Evolutionary conservation across 2,113 vertebrate genomes (phyloP), one percentile per base, ranked within the genome.

Genomic region (Anser cygnoides): DNA sequence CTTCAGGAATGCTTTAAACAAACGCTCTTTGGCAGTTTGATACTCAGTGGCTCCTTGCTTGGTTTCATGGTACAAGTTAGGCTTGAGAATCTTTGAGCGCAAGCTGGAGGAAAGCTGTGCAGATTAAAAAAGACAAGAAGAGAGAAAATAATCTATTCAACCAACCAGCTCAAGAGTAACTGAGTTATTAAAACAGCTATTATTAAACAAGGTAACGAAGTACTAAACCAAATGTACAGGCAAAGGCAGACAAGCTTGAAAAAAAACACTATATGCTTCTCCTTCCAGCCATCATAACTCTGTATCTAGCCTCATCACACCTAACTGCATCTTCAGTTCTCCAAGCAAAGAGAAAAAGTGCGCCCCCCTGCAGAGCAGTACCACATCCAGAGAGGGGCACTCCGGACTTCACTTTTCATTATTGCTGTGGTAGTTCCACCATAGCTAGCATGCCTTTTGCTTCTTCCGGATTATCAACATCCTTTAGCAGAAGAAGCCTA

Each of bases 1-100:
- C 98, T 99, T 99, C 97, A 99, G 97, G 98, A 99, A 99, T 55
- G 99, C 99, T 95, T 98, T 99, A 94, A 99, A 99, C 97, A 99
- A 98, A 44, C 98, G 97, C 70, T 98, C 98, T 98, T 99, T 99
- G 93, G 99, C 99, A 5, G 97, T 97, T 95, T 99, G 99, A 96
- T 99, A 99, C 96, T 99, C 99, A 37, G 92, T 74, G 13, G 99
- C 99, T 4, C 98, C 99, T 98, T 99, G 98, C 96, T 99, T 99
- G 94, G 98, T 99, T 52, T 99, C 99, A 0, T 99, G 98, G 98
- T 99, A 99, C 8, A 98, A 97, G 94, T 97, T 98, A 74, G 99
- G 99, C 93, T 99, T 99, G 20, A 90, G 86, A 95, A 99, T 96
- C 98, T 98, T 99, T 82, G 98, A 98, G 95, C 98, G 98, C 91